Base-by-base conservation (phyloP, 2,888 invertebrate species). In the Apotomis betuletana region DNA sequence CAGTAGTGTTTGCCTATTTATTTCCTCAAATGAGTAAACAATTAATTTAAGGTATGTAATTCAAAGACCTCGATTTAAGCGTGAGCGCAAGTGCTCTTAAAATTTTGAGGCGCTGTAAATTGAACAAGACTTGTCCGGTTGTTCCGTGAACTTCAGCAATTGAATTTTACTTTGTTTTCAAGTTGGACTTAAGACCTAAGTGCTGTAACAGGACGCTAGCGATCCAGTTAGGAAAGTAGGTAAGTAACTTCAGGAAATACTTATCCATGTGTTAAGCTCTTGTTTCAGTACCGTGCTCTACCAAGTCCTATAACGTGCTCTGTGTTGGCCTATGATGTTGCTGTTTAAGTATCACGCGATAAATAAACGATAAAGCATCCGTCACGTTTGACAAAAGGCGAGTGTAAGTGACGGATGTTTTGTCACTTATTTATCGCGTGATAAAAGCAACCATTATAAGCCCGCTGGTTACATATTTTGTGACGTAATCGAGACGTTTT, bases 161-260 rank as follows among this genome's bases (percentile, higher is more conserved):
- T 70, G 60, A 67, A 70, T 70, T 70, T 27, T 49, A 61, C 65
- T 67, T 70, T 59, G 65, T 65, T 67, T 46, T 55, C 38, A 70
- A 70, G 70, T 70, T 51, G 10, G 49, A 52, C 65, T 65, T 67
- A 67, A 70, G 70, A 67, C 54, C n/a, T 61, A 70, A 70, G 65
- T 67, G 65, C 55, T 70, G 59, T 60, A 60, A 70, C 65, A 49
- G 49, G 65, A 54, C 64, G 64, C 65, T 70, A 61, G 55, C 49
- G 70, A 70, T 70, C 70, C 65, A 65, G 65, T 67, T 70, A 64
- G 65, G 36, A 49, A 64, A 61, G 70, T 54, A 60, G 60, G 60
- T 60, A 70, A 46, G 49, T 49, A 65, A 70, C 65, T 65, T 67
- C 51, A 12, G 13, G 49, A 41, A 65, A 55, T 12, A 55, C 44